Evolutionary conservation across 2,888 invertebrate genomes (phyloP), one percentile per base, ranked within the genome.

Genomic region (Phaedon cochleariae): DNA sequence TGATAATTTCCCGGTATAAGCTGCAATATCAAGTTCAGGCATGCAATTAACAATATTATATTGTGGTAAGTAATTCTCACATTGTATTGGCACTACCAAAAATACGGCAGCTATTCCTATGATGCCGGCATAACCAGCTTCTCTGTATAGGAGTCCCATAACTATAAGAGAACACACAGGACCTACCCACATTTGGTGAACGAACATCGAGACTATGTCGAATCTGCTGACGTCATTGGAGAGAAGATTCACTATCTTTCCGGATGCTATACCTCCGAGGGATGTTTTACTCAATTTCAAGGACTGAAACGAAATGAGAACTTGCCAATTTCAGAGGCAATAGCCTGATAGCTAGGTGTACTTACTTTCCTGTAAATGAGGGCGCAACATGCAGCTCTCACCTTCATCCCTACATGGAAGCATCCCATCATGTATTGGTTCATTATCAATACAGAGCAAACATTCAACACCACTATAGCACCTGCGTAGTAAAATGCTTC

Each of bases 71-170:
- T n/a, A n/a, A n/a, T n/a, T n/a, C n/a, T 80, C 82, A 90, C 92
- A 92, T 86, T 97, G 95, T 26, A 95, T 86, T 0, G 96, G 95
- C 67, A 96, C 87, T 0, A 95, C 89, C 4, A 96, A 76, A 5
- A 96, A 84, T 17, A 97, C 87, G 17, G 92, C 88, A 0, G 88
- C 86, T 60, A 96, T 91, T 9, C 96, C 96, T 29, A 93, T 88
- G 18, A 97, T 79, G 1, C 90, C 89, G 0, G 90, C 89, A 67
- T 89, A 87, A n/a, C 93, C 92, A 57, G 92, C 90, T 78, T 90
- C 89, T 34, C 84, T 83, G 85, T 92, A 96, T 62, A 95, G 87
- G 68, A 97, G 89, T 77, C 90, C 91, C 66, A 92, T 90, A 18
- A 95, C 91, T 29, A 91, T 89, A 0, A 88, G 73, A 6, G 89